Percentiles rank a stretch among this genome's conserved stretches.
These are phyloP conservation scores for Tuta absoluta DNA, from an alignment of 2,888 invertebrate species.

Conservation along the genomic window DNA sequence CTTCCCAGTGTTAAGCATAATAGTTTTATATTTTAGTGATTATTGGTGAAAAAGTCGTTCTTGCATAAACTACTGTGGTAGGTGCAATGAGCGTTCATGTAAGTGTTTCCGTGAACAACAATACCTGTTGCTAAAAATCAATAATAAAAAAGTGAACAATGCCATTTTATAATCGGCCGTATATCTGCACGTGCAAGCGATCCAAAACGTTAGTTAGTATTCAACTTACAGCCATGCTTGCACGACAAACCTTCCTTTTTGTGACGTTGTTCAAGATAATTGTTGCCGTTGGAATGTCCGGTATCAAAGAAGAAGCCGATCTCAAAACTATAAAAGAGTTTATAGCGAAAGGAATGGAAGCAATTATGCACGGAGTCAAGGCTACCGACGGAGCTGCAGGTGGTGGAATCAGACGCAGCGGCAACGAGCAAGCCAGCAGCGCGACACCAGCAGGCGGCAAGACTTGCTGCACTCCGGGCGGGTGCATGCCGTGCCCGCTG, in stretches of 20 bases:
- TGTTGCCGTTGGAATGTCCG: background rate
- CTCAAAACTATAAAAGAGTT: constrained; percentile 5
- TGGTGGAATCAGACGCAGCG: background rate
- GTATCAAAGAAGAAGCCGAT: background rate
- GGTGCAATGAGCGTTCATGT: background rate
- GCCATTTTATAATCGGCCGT: constrained; percentile 24
- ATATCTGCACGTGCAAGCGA: constrained; percentile 15
- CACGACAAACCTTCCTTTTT: background rate
- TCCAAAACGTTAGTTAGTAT: background rate
- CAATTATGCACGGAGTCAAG: background rate
- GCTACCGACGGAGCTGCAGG: background rate
- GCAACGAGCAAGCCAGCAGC: background rate
- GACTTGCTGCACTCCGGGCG: background rate
- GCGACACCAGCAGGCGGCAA: background rate
- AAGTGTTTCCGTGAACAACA: background rate
- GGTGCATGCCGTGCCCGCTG: constrained; percentile 5
- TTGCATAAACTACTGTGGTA: too few relatives aligned
- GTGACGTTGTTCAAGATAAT: background rate
- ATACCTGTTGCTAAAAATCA: background rate
- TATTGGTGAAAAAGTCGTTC: too few relatives aligned
- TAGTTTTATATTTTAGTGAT: too few relatives aligned
- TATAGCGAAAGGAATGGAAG: constrained; percentile 3
- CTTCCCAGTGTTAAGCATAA: too few relatives aligned
- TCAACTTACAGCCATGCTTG: constrained; percentile 13
- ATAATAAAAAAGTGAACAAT: constrained; percentile 11